Conservation (phyloP, 2,888 invertebrate genomes). For the Drosophila nr. perissopoda region DNA sequence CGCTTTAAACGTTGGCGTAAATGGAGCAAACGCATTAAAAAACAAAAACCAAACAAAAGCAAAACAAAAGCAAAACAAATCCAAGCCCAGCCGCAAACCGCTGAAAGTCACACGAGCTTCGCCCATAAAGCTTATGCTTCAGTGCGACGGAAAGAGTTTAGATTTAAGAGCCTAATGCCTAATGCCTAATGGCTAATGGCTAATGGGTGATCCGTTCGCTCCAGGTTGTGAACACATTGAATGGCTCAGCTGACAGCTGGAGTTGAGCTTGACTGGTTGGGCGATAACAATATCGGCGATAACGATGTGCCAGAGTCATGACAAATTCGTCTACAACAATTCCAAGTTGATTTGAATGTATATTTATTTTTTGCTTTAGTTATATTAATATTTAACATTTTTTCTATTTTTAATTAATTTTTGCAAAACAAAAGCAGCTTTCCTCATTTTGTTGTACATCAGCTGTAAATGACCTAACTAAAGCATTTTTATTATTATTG, state of each 20-base stretch:
- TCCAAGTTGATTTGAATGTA: neutral
- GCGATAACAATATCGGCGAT: neutral
- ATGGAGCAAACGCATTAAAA: conserved; percentile 72
- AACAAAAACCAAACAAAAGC: conserved; percentile 33
- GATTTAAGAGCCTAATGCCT: conserved; percentile 16
- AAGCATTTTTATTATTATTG: neutral
- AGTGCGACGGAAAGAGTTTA: conserved; percentile 3
- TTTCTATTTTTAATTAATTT: neutral
- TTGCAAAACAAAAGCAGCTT: neutral
- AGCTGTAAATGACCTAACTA: neutral
- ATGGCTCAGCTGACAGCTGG: neutral
- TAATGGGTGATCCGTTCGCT: conserved; percentile 48
- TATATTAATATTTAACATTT: neutral
- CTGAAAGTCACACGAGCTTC: conserved; percentile 46
- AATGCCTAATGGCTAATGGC: conserved; percentile 40
- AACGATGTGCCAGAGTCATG: conserved; percentile 1
- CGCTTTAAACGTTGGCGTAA: conserved; percentile 59
- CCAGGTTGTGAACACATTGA: neutral
- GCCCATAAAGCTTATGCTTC: conserved; percentile 33
- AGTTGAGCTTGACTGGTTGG: conserved; percentile 1
- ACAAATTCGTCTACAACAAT: neutral
- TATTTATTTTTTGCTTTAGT: neutral
- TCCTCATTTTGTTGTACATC: neutral
- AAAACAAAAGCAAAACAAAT: conserved; percentile 12
- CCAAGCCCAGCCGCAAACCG: neutral